Percentiles rank a stretch among this genome's conserved stretches.
Conservation (phyloP, 2,888 invertebrate genomes). For the Tyria jacobaeae region DNA sequence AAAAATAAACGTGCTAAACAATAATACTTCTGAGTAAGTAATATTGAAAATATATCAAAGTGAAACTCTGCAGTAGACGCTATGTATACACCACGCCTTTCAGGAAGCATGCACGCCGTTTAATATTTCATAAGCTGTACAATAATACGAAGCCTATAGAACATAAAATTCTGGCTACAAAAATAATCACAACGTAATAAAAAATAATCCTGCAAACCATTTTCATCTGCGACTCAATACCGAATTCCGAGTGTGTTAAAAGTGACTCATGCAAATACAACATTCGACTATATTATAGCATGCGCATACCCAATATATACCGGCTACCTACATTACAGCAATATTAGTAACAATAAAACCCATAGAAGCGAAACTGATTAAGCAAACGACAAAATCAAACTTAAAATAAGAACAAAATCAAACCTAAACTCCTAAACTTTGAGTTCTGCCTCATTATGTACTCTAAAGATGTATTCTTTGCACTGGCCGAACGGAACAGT, state of each 20-base stretch:
- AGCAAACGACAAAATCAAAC: slow-evolving; percentile 63
- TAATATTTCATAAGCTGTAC: slow-evolving; percentile 32
- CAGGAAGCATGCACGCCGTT: slow-evolving; percentile 34
- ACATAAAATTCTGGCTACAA: slow-evolving; percentile 20
- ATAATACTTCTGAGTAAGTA: slow-evolving; percentile 50
- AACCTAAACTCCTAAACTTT: slow-evolving; percentile 85
- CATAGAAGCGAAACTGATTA: slow-evolving; percentile 52
- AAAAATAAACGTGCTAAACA: slow-evolving; percentile 7
- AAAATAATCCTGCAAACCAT: slow-evolving; percentile 25
- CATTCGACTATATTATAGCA: slow-evolving; percentile 39
- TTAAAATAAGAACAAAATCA: slow-evolving; percentile 70
- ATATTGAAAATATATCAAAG: slow-evolving; percentile 19
- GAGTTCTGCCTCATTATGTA: slow-evolving; percentile 83
- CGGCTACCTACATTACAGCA: slow-evolving; percentile 20
- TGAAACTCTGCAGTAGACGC: not conserved
- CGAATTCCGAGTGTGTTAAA: not conserved
- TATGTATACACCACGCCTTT: slow-evolving; percentile 18
- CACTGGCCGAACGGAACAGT: slow-evolving; percentile 82
- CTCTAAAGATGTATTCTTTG: slow-evolving; percentile 82
- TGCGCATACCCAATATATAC: slow-evolving; percentile 27
- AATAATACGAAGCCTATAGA: slow-evolving; percentile 15
- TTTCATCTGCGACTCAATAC: slow-evolving; percentile 1
- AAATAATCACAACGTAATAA: slow-evolving; percentile 28
- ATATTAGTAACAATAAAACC: slow-evolving; percentile 61
- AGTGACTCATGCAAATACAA: slow-evolving; percentile 31